phyloP scores from a whole-genome alignment of 2,888 invertebrate species.

The Cephus sareptanus region DNA sequence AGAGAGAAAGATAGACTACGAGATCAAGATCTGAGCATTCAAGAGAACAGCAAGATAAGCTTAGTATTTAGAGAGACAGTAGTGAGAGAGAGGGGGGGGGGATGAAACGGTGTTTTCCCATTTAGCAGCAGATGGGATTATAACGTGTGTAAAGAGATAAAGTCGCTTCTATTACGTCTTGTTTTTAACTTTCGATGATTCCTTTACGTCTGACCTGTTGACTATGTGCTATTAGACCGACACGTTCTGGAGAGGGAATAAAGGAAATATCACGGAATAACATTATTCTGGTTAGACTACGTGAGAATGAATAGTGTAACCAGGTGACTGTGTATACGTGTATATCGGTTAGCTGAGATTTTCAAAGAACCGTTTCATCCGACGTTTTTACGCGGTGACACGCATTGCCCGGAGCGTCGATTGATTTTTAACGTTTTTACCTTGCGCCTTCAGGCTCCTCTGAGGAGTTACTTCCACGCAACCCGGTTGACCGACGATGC shows the following conservation, averaged over 20 bases:
- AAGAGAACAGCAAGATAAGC: neutral
- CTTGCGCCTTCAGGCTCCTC: neutral
- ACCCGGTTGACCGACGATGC: neutral
- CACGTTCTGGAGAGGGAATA: neutral
- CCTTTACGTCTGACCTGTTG: neutral
- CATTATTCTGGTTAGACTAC: neutral
- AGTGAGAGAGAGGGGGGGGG: neutral
- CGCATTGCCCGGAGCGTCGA: neutral
- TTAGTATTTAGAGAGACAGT: neutral
- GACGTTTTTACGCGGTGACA: neutral
- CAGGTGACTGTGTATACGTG: neutral
- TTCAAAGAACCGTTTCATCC: neutral
- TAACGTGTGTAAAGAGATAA: neutral
- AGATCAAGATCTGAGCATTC: neutral
- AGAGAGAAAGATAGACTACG: slow-evolving; percentile 17
- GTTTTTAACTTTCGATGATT: neutral
- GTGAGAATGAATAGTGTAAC: neutral
- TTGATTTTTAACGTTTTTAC: slow-evolving; percentile 3
- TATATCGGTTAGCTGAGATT: neutral
- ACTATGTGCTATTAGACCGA: neutral
- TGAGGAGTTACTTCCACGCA: neutral
- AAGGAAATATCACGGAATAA: neutral
- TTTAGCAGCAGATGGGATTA: neutral
- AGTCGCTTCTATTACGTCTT: neutral
- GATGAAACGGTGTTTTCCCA: neutral